Base-by-base conservation (phyloP, 2,113 vertebrate species). In the Triplophysa tibetana region DNA sequence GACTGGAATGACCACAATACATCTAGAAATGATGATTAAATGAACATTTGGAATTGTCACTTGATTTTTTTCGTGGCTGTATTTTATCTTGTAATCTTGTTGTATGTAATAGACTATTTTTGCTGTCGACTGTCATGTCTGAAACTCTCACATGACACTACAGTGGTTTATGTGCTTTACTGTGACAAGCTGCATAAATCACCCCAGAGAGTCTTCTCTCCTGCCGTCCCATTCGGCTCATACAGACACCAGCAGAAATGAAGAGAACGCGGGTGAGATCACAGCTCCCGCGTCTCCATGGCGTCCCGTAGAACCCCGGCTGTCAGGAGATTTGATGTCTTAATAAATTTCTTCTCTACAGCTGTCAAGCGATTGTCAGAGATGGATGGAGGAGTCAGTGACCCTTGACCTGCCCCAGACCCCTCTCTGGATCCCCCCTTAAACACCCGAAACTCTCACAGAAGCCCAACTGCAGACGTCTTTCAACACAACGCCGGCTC, bases 271-370 rank as follows among this genome's bases (percentile, higher is more conserved):
- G 61, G 21, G 52, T 19, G 16, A 38, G 26, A 58, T 58, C 26
- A 21, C 19, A 21, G n/a, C 56, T 17, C 33, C 33, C 1, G 45
- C 9, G 67, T 74, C 73, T 77, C 63, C 70, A 74, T 45, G 67
- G 82, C 76, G 61, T 72, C 79, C 48, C 19, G 75, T 64, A 60
- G 54, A 81, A 78, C 66, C 79, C 61, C 88, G 90, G 90, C 91
- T 97, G 96, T 97, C 94, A 94, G 45, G 91, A 94, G 91, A 84
- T 82, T 91, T 92, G 95, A 98, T 89, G 91, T 96, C 96, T 98
- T 97, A 94, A 98, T 98, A 95, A 97, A 95, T 96, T 93, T 93
- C 92, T 88, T 86, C 86, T 92, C 92, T 90, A 92, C 92, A 93
- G 92, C 86, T 86, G 91, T 91, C 92, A 95, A 90, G 93, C 89